phyloP scores from a whole-genome alignment of 2,113 vertebrate genomes.

The Formicarius rufipectus region DNA sequence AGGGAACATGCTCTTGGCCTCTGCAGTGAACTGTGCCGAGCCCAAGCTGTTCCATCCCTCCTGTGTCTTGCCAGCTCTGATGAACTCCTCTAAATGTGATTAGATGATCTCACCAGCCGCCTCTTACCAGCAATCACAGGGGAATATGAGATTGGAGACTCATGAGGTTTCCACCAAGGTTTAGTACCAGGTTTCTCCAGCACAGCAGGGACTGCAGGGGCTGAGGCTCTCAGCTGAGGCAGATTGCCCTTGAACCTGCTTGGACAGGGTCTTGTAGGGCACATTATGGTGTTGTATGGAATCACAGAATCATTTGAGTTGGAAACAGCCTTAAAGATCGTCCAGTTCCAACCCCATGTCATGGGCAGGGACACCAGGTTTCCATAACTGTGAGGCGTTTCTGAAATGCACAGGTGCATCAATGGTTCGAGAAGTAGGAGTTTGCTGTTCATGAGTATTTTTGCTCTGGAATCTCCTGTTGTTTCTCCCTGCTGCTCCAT shows the following conservation, averaged over 20 bases:
- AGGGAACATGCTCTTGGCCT: rapidly evolving
- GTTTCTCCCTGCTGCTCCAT: neutral
- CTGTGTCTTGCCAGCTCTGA: neutral
- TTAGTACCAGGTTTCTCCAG: neutral
- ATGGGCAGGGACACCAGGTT: neutral
- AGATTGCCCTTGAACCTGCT: neutral
- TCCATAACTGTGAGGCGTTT: neutral
- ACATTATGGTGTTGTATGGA: neutral
- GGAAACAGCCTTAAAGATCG: neutral
- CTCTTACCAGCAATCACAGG: neutral
- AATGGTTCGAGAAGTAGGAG: neutral
- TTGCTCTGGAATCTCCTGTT: neutral
- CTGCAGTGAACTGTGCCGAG: neutral
- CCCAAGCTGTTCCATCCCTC: slow-evolving; percentile 31
- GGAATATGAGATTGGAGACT: rapidly evolving
- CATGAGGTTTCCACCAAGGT: neutral
- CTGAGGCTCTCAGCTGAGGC: neutral
- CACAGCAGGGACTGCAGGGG: neutral
- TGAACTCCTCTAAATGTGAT: slow-evolving; percentile 15
- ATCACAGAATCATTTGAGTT: neutral
- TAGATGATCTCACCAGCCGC: neutral
- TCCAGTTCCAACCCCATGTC: neutral
- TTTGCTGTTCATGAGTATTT: neutral
- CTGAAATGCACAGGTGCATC: neutral
- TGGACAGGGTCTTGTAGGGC: rapidly evolving